Evolutionary conservation across 1,140 invertebrate species (phyloP), one percentile per base, ranked within the genome.

Genomic region (Archivesica marissinica): DNA sequence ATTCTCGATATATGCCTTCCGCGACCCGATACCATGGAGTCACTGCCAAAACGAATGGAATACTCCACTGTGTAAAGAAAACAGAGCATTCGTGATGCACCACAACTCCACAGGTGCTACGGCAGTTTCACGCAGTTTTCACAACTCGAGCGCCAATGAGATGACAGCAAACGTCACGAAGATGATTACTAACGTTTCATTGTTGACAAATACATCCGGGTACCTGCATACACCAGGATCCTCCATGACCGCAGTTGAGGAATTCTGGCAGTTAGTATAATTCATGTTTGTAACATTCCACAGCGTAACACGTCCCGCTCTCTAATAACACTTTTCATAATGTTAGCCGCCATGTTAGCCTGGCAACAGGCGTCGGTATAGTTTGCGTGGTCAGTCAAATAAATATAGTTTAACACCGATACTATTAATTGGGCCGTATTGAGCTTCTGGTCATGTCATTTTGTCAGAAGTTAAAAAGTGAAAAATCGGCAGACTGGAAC

Each of bases 261-360:
- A 81, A 28, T 81, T 70, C 44, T 81, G 78, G 78, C 64, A 70
- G 78, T 81, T 33, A 72, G 78, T 70, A 28, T 47, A 20, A 20
- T 47, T 20, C n/a, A n/a, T n/a, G n/a, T n/a, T n/a, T n/a, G n/a
- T n/a, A n/a, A n/a, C n/a, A n/a, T n/a, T n/a, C n/a, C n/a, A n/a
- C n/a, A n/a, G n/a, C n/a, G n/a, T n/a, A n/a, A n/a, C n/a, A n/a
- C n/a, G n/a, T n/a, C n/a, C n/a, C n/a, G n/a, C n/a, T n/a, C n/a
- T n/a, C n/a, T n/a, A n/a, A n/a, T n/a, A n/a, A n/a, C n/a, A n/a
- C n/a, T n/a, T n/a, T n/a, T n/a, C n/a, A n/a, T n/a, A n/a, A n/a
- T n/a, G n/a, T n/a, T n/a, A n/a, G n/a, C n/a, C n/a, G n/a, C n/a
- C n/a, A n/a, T n/a, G n/a, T n/a, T n/a, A n/a, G n/a, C n/a, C n/a